Percentiles rank a stretch among this genome's conserved stretches.
These are phyloP conservation scores for Apteryx owenii DNA, from an alignment of 2,113 vertebrate genomes.

Conservation along the genomic window DNA sequence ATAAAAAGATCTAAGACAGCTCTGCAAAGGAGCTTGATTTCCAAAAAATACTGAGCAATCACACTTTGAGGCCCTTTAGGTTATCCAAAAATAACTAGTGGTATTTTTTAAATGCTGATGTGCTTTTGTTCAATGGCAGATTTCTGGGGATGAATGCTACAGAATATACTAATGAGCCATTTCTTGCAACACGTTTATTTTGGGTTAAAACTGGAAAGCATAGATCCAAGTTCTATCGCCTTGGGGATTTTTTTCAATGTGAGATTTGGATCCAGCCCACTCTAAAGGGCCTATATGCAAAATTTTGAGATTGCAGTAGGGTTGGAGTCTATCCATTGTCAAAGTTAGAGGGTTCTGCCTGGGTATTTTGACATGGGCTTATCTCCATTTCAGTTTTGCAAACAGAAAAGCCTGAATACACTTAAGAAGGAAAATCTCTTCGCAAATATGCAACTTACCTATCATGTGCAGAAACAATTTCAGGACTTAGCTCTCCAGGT, in stretches of 20 bases:
- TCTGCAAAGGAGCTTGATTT: neutral
- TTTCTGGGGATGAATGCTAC: constrained; percentile 28
- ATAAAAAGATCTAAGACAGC: neutral
- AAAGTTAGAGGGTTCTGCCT: constrained; percentile 56
- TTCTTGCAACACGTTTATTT: constrained; percentile 51
- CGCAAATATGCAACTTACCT: neutral
- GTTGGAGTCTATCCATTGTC: constrained; percentile 51
- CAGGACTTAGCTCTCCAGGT: constrained; percentile 7
- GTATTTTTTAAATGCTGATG: neutral
- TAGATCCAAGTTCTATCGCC: constrained; percentile 44
- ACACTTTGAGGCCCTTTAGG: constrained; percentile 6
- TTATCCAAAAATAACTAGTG: constrained; percentile 55
- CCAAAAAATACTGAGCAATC: constrained; percentile 6
- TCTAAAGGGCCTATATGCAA: constrained; percentile 32
- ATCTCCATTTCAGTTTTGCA: constrained; percentile 38
- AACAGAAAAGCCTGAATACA: neutral
- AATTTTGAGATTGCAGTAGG: constrained; percentile 30
- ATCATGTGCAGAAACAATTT: constrained; percentile 46
- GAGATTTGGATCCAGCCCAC: constrained; percentile 55
- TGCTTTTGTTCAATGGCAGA: constrained; percentile 45
- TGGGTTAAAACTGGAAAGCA: constrained; percentile 53
- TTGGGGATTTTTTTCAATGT: constrained; percentile 43
- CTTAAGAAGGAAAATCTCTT: neutral
- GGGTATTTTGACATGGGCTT: constrained; percentile 2
- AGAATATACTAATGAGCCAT: constrained; percentile 43